Base-by-base conservation (phyloP, 2,113 vertebrate genomes). In the Alethe diademata region DNA sequence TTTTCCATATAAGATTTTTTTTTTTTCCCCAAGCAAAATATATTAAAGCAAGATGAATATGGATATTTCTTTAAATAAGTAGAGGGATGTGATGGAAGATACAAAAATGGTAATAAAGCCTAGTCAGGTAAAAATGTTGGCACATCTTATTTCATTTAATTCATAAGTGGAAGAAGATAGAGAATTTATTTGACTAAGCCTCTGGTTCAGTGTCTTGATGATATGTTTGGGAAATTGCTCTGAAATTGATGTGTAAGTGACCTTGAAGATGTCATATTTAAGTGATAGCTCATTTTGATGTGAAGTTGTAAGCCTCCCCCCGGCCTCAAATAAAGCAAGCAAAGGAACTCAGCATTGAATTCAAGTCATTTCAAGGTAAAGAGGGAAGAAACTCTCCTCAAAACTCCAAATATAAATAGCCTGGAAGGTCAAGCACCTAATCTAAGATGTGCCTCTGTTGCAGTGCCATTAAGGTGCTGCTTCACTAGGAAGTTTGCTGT, bases 221-320 rank as follows among this genome's bases (percentile, higher is more conserved):
- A 88, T 86, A 70, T 71, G 72, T 94, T 96, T 94, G 69, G 71
- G 90, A 96, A 93, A 97, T 95, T 84, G 38, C 53, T 95, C 65
- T 81, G 86, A 67, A 94, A 96, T 86, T 80, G 72, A 93, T 96
- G 88, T 92, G 88, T 92, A 94, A 95, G 90, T 96, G 96, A 93
- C 93, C 93, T 96, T 96, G 95, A 90, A 93, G 85, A 83, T 88
- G 69, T 70, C 3, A 1, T 93, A 65, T 90, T 94, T 86, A 94
- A 88, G 57, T 42, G 48, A 83, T 88, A 92, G 60, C 48, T 96
- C 90, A 81, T 93, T 94, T 78, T 75, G 56, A 90, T 92, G 66
- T 53, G 86, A 92, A 64, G 53, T 51, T 86, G 19, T 86, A 84
- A 95, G 47, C 62, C 19, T 93, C 28, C 33, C 58, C 24, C 11